These are phyloP conservation scores for Hipparchia sbordonii DNA, from an alignment of 2,888 invertebrate species.

Conservation along the genomic window DNA sequence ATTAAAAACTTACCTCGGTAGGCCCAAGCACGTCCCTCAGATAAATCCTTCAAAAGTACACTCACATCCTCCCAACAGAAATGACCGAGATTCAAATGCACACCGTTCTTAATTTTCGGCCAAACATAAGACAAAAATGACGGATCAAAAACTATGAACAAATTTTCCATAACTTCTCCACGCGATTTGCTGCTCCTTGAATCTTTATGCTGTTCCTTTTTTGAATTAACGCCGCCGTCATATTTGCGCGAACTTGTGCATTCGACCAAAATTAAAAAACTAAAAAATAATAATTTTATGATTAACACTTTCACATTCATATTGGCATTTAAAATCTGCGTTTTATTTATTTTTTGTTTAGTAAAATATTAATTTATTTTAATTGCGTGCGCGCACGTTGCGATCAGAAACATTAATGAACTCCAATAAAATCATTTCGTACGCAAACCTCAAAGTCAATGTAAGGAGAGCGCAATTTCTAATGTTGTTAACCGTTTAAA, in stretches of 20 bases:
- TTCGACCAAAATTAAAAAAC: slow-evolving; percentile 43
- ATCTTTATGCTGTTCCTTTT: slow-evolving; percentile 50
- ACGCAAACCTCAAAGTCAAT: slow-evolving; percentile 42
- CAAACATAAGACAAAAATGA: slow-evolving; percentile 71
- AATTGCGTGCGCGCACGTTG: slow-evolving; percentile 45
- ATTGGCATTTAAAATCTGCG: slow-evolving; percentile 21
- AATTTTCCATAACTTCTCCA: slow-evolving; percentile 64
- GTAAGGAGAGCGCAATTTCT: slow-evolving; percentile 44
- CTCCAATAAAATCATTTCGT: slow-evolving; percentile 30
- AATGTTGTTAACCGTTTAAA: slow-evolving; percentile 44
- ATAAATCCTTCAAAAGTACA: slow-evolving; percentile 68
- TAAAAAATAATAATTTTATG: slow-evolving; percentile 41
- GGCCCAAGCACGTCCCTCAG: slow-evolving; percentile 77
- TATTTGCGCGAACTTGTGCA: slow-evolving; percentile 45
- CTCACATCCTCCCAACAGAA: slow-evolving; percentile 73
- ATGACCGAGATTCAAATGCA: slow-evolving; percentile 65
- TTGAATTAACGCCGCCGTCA: slow-evolving; percentile 38
- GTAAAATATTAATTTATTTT: slow-evolving; percentile 31
- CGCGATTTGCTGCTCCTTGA: slow-evolving; percentile 49
- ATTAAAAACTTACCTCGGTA: slow-evolving; percentile 68
- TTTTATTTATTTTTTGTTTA: slow-evolving; percentile 6
- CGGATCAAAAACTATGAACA: slow-evolving; percentile 73
- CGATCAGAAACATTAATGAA: slow-evolving; percentile 45
- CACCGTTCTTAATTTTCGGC: slow-evolving; percentile 70
- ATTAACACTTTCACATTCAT: slow-evolving; percentile 40